Evolutionary conservation across 2,888 invertebrate genomes (phyloP), one percentile per base, ranked within the genome.

Genomic region (Aphelenchoides bicaudatus): DNA sequence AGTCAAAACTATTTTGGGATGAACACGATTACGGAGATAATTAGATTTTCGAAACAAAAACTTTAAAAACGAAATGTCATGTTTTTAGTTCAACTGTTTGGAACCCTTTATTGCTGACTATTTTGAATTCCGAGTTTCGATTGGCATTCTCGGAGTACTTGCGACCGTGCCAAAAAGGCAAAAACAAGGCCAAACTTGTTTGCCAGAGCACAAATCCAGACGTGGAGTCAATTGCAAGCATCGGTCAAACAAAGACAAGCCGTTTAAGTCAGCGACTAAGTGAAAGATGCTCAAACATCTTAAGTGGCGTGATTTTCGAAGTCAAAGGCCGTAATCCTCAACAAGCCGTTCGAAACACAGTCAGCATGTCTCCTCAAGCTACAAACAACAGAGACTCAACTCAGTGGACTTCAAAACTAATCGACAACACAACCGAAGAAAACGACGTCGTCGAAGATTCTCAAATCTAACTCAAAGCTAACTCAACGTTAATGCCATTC

Each of bases 61-160:
- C 16, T 34, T n/a, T 10, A 10, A 34, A 10, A 34, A 34, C 8
- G 16, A 34, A 13, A 54, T 34, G 16, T 34, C 16, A 34, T 13
- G 43, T 19, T 39, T 65, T 43, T 53, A 66, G 66, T 29, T 68
- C 71, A 10, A 74, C 74, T 2, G 64, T 76, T 4, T 78, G 75
- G 74, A 76, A 76, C 60, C 74, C 74, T 16, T 59, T 72, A 31
- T 62, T 76, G 16, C 77, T 77, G 56, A 72, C 74, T 5, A 55
- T 73, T 43, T 60, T 77, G 37, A 76, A 76, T 56, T 74, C 75
- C 51, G 75, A 76, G 43, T 76, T 75, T 59, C 69, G 75, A 8
- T 65, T 72, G 5, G 75, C 75, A 2, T 75, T 75, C 51, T 61
- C 62, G 4, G 61, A 65, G 6, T 61, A 74, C 8, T 37, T 73